phyloP scores from a whole-genome alignment of 92 coral and sea anemone species.

The Palythoa grandis region DNA sequence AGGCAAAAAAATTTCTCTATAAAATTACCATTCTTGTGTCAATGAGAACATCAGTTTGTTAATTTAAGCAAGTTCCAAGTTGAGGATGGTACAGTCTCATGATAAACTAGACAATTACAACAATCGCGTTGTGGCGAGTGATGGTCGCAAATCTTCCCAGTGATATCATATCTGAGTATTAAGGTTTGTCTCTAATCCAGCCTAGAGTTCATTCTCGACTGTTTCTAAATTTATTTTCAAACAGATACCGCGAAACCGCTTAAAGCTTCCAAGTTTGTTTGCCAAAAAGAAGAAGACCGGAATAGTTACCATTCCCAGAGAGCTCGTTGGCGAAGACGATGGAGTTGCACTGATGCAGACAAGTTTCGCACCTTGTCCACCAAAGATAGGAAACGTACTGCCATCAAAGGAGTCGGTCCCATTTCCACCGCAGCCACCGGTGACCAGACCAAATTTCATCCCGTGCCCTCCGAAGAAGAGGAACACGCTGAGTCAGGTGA shows the following conservation, averaged over 20 bases:
- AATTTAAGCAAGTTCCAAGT: too few species aligned
- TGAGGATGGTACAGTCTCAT: too few species aligned
- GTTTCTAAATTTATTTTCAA: background rate
- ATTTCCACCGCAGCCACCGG: background rate
- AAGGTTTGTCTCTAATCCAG: too few species aligned
- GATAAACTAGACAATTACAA: too few species aligned
- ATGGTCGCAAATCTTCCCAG: too few species aligned
- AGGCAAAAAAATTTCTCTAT: too few species aligned
- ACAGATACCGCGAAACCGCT: constrained; percentile 29
- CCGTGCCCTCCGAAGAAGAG: constrained; percentile 22
- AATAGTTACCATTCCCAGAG: constrained; percentile 24
- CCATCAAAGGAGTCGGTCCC: constrained; percentile 13
- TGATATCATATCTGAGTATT: too few species aligned
- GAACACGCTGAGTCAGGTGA: background rate
- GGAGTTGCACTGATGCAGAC: background rate
- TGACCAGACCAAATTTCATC: background rate
- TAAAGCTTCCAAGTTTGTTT: constrained; percentile 24
- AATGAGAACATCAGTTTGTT: too few species aligned
- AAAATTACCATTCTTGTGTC: too few species aligned
- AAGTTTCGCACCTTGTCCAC: background rate
- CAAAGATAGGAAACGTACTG: constrained; percentile 23
- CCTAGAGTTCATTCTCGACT: too few species aligned
- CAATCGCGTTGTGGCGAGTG: too few species aligned
- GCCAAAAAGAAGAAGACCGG: constrained; percentile 22
- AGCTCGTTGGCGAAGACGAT: constrained; percentile 38